phyloP scores from a whole-genome alignment of 2,113 vertebrate genomes.

The Girardinichthys multiradiatus region DNA sequence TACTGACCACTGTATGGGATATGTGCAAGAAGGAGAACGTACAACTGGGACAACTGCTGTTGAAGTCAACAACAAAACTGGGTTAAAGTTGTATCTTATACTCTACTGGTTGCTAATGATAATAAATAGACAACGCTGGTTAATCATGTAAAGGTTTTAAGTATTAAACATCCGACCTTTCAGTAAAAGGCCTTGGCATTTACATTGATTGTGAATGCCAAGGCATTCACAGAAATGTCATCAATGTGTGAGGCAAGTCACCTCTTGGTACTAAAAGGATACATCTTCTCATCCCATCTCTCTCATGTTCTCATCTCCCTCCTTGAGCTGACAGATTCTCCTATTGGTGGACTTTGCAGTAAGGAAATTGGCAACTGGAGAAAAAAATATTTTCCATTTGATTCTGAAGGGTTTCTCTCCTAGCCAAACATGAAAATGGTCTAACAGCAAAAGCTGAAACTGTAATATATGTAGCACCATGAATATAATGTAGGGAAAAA shows the following conservation, averaged over 20 bases:
- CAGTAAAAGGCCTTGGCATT: conserved; percentile 18
- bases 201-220: conserved; percentile 20
- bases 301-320: conserved; percentile 26
- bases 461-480: conserved; percentile 56
- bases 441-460: conserved; percentile 64
- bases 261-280: conserved; percentile 28
- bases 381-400: conserved; percentile 73
- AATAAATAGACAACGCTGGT: conserved; percentile 16
- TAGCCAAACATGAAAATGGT: conserved; percentile 54
- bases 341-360: conserved; percentile 29
- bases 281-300: conserved; percentile 17
- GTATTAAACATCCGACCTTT: conserved; percentile 1
- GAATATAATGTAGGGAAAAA: conserved; percentile 50
- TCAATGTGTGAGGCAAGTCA: conserved; percentile 13
- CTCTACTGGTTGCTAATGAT: conserved; percentile 25
- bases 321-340: conserved; percentile 37
- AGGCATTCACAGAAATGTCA: conserved; percentile 25
- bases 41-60: conserved; percentile 59
- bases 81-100: conserved; percentile 52
- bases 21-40: conserved; percentile 17
- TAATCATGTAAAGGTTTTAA: not conserved
- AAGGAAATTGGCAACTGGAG: conserved; percentile 72
- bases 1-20: conserved; percentile 22
- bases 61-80: conserved; percentile 61
- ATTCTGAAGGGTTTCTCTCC: conserved; percentile 68